These are phyloP conservation scores for Dromiciops gliroides DNA, from an alignment of 2,113 vertebrate species.

Conservation along the genomic window DNA sequence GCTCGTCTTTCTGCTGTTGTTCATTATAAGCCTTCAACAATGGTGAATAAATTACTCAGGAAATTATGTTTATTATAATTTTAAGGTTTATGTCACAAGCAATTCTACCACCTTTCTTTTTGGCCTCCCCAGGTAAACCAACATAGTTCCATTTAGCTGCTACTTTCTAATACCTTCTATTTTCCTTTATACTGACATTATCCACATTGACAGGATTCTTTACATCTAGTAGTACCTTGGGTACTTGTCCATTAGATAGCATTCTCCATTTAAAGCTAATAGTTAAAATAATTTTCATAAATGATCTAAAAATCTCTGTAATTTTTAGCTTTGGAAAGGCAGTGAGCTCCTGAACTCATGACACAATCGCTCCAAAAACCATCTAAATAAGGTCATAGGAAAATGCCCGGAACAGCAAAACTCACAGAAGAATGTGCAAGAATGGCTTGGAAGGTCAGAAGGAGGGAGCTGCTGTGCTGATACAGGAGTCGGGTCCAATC, in stretches of 20 bases:
- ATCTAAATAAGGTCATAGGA: too few relatives aligned
- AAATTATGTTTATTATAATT: background rate
- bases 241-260: background rate
- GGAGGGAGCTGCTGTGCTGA: too few relatives aligned
- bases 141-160: background rate
- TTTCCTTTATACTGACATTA: background rate
- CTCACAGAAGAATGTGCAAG: too few relatives aligned
- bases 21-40: background rate
- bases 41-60: background rate
- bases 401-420: too few relatives aligned
- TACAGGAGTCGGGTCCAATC: too few relatives aligned
- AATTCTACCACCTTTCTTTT: background rate
- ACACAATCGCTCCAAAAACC: too few relatives aligned
- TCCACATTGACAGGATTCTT: background rate
- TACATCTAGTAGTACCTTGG: background rate
- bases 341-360: too few relatives aligned
- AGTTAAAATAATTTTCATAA: background rate
- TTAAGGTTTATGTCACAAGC: background rate
- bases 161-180: background rate
- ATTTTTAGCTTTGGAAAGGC: background rate
- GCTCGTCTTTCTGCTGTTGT: background rate
- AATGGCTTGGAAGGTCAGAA: too few relatives aligned
- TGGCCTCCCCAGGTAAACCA: background rate
- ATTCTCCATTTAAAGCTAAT: background rate
- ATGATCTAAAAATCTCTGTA: background rate